These are phyloP conservation scores for Ochotona princeps DNA, from an alignment of 2,113 vertebrate species.

Conservation along the genomic window DNA sequence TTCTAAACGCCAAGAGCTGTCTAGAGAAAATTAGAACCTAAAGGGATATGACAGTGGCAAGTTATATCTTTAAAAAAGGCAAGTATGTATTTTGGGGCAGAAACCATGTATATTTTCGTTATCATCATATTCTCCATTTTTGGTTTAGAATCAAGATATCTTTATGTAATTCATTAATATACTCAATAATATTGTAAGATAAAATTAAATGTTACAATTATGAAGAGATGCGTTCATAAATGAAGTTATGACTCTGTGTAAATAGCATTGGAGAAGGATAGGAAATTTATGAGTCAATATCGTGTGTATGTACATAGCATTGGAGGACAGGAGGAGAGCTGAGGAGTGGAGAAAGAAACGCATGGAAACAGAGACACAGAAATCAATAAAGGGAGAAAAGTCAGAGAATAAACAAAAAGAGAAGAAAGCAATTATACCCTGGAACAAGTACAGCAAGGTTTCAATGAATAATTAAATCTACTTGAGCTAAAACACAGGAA, in stretches of 20 bases:
- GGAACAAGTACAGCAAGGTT: not conserved
- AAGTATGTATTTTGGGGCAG: not conserved
- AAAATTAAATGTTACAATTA: not conserved
- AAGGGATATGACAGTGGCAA: no score
- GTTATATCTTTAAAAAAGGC: no score
- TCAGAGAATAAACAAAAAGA: not conserved
- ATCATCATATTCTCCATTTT: not conserved
- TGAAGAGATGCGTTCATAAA: not conserved
- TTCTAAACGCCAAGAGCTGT: not conserved
- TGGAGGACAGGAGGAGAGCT: not conserved
- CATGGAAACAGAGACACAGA: no score
- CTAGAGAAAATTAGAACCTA: not conserved
- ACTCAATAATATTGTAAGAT: not conserved
- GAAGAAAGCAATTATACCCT: not conserved
- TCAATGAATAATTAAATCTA: not conserved
- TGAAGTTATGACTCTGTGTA: no score
- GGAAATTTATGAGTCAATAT: not conserved
- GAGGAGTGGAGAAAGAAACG: not conserved
- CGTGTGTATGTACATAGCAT: not conserved
- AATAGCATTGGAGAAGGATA: no score
- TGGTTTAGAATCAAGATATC: not conserved
- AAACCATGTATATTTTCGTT: not conserved
- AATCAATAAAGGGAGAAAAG: not conserved
- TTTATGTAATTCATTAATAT: not conserved
- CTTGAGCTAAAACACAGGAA: not conserved